Conservation (phyloP, 2,888 invertebrate genomes). For the Lithophane semibrunnea region DNA sequence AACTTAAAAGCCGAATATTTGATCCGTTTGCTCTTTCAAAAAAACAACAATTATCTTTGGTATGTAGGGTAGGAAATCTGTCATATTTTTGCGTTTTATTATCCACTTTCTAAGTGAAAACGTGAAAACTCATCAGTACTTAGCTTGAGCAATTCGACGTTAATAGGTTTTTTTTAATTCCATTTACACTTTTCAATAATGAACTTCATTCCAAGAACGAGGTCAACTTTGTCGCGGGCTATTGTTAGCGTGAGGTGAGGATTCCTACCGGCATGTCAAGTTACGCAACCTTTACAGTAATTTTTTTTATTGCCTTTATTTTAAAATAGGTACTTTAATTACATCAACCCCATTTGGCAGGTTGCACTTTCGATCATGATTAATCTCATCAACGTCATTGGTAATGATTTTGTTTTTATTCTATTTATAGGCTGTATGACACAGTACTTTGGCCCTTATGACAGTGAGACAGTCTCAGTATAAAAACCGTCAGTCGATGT, state of each 20-base stretch:
- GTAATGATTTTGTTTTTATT: constrained; percentile 20
- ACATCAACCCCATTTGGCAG: not conserved
- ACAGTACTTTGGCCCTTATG: not conserved
- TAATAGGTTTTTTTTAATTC: constrained; percentile 21
- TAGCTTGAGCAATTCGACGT: not conserved
- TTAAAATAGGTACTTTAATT: constrained; percentile 6
- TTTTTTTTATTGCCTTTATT: not conserved
- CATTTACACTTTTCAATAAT: constrained; percentile 70
- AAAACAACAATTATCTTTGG: constrained; percentile 47
- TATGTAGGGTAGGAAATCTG: constrained; percentile 10
- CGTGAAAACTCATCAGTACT: not conserved
- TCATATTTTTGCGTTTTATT: constrained; percentile 26
- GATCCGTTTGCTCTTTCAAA: not conserved
- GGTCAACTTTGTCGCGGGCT: constrained; percentile 77
- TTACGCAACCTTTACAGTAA: constrained; percentile 81
- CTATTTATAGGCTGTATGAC: constrained; percentile 44
- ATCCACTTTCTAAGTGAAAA: too few species aligned
- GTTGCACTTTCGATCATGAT: constrained; percentile 19
- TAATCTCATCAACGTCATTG: constrained; percentile 4
- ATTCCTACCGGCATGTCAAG: constrained; percentile 68
- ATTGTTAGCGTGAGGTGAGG: constrained; percentile 82
- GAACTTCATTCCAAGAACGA: constrained; percentile 80
- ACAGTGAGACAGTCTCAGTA: constrained; percentile 29
- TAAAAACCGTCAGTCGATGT: constrained; percentile 16
- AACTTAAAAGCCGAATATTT: constrained; percentile 48